These are phyloP conservation scores for Etheostoma perlongum DNA, from an alignment of 2,797 vertebrate species.

Conservation along the genomic window DNA sequence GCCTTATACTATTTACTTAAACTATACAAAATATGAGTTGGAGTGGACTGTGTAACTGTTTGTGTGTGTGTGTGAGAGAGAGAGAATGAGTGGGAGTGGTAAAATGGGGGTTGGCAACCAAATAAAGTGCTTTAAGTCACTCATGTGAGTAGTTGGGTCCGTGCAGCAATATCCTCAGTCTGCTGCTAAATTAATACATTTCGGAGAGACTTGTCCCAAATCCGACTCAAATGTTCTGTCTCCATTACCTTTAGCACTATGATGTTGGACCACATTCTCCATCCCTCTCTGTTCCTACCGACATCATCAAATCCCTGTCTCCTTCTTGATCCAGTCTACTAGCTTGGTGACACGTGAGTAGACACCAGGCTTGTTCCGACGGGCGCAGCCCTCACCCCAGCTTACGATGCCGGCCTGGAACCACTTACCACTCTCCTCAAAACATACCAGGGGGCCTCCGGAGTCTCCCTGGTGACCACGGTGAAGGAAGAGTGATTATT, in stretches of 20 bases:
- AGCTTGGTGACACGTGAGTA: conserved; percentile 84
- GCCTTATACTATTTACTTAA: conserved; percentile 15
- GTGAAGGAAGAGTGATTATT: conserved; percentile 29
- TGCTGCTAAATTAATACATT: conserved; percentile 43
- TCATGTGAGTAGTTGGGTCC: conserved; percentile 43
- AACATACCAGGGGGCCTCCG: conserved; percentile 85
- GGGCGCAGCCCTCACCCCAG: conserved; percentile 88
- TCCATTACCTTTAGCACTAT: conserved; percentile 40
- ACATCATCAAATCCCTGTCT: conserved; percentile 71
- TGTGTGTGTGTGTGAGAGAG: background rate
- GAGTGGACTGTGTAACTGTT: background rate
- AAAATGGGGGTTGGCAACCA: conserved; percentile 17
- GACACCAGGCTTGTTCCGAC: conserved; percentile 86
- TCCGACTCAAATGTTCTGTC: conserved; percentile 58
- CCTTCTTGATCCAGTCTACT: conserved; percentile 79
- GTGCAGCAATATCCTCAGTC: conserved; percentile 31
- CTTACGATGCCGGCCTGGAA: conserved; percentile 88
- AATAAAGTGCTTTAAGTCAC: conserved; percentile 63
- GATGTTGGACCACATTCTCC: conserved; percentile 22
- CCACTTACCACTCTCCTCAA: conserved; percentile 86
- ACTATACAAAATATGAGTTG: background rate
- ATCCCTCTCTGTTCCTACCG: conserved; percentile 16
- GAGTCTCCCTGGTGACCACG: conserved; percentile 84
- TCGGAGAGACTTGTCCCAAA: conserved; percentile 40
- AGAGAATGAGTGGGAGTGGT: background rate